phyloP scores from a whole-genome alignment of 1,140 invertebrate species.

The Bactericera cockerelli region DNA sequence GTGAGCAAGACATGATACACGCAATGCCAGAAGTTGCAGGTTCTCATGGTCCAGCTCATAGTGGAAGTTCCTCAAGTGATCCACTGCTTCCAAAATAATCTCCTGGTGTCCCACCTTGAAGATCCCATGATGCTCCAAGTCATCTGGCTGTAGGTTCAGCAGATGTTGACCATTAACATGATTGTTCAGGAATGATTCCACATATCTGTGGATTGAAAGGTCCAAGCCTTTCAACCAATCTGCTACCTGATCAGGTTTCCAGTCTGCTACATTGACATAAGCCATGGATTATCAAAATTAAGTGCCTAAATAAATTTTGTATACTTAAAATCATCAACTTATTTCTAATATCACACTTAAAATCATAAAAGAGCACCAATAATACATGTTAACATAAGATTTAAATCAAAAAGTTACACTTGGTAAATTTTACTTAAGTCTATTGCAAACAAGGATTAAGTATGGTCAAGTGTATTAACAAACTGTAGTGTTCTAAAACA shows the following conservation, averaged over 20 bases:
- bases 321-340: neutral
- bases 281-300: constrained; percentile 38
- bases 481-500: neutral
- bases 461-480: neutral
- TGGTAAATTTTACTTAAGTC: neutral
- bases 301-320: neutral
- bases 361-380: neutral
- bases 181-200: constrained; percentile 63
- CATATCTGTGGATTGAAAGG: constrained; percentile 60
- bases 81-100: constrained; percentile 75
- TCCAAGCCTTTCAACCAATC: constrained; percentile 86
- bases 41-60: constrained; percentile 83
- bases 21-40: constrained; percentile 68
- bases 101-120: constrained; percentile 81
- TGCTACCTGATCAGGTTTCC: constrained; percentile 82
- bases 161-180: constrained; percentile 66
- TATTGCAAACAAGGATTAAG: neutral
- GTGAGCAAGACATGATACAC: constrained; percentile 64
- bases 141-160: constrained; percentile 64
- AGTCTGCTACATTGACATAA: constrained; percentile 78
- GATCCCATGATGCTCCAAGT: constrained; percentile 72
- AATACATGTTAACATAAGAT: neutral
- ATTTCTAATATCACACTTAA: neutral
- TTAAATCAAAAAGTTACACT: neutral
- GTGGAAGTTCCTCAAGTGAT: constrained; percentile 73